These are phyloP conservation scores for Oscarella lobularis DNA, from an alignment of 37 sponge, comb jelly and placozoan genomes.

Conservation along the genomic window DNA sequence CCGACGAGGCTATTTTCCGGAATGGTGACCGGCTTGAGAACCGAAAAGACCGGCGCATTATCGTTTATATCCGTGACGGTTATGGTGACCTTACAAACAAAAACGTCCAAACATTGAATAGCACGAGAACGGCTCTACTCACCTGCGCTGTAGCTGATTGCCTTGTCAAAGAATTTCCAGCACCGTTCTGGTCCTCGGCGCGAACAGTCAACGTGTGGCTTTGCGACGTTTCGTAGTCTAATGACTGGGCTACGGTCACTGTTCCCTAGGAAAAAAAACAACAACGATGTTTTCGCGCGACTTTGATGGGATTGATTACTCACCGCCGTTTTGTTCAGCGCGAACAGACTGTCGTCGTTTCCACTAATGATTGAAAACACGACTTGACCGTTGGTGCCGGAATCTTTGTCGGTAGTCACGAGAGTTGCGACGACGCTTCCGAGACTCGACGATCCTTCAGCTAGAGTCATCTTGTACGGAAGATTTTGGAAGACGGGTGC, in stretches of 20 bases:
- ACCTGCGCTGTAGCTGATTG: background rate
- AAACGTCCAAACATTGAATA: background rate
- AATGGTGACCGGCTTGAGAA: background rate
- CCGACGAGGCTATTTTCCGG: background rate
- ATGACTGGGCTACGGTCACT: background rate
- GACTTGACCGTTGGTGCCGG: background rate
- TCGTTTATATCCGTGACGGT: conserved; percentile 43
- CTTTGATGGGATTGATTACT: background rate
- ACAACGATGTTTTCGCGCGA: background rate
- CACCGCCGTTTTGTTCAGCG: background rate
- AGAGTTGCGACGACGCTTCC: background rate
- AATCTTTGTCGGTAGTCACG: background rate
- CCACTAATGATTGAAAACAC: background rate
- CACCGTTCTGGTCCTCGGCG: conserved; percentile 23
- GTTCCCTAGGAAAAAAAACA: background rate
- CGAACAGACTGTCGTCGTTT: background rate
- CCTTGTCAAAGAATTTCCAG: background rate
- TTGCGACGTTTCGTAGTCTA: conserved; percentile 7
- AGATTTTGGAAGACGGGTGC: background rate
- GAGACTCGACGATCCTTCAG: background rate
- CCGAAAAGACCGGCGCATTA: conserved; percentile 33
- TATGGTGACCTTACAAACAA: background rate
- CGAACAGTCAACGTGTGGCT: conserved; percentile 19
- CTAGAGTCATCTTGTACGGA: background rate
- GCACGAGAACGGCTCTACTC: background rate